phyloP scores from a whole-genome alignment of 1,140 invertebrate genomes.

The Choristoneura fumiferana region DNA sequence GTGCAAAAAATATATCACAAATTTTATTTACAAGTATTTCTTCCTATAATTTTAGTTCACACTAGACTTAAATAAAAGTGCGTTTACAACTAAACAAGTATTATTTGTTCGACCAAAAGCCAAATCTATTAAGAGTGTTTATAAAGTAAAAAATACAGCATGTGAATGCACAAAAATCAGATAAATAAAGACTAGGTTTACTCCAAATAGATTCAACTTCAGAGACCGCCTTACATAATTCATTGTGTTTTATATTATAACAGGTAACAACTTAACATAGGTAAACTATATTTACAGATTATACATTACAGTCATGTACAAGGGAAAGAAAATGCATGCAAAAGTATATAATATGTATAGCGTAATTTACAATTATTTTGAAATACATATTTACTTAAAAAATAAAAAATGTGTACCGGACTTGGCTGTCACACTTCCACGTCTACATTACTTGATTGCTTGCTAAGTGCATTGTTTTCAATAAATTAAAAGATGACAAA shows the following conservation, averaged over 20 bases:
- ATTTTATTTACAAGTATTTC: slow-evolving; percentile 15
- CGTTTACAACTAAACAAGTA: neutral
- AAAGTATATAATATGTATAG: slow-evolving; percentile 9
- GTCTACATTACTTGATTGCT: no score
- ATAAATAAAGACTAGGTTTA: slow-evolving; percentile 47
- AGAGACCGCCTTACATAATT: slow-evolving; percentile 25
- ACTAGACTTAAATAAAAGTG: slow-evolving; percentile 11
- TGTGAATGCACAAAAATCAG: slow-evolving; percentile 40
- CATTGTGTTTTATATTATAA: slow-evolving; percentile 28
- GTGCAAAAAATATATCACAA: neutral
- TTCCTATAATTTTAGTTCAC: slow-evolving; percentile 2
- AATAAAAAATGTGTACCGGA: no score
- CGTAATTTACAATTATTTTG: neutral
- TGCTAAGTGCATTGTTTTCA: no score
- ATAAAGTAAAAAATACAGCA: slow-evolving; percentile 29
- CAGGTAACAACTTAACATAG: slow-evolving; percentile 38
- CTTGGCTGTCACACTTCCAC: no score
- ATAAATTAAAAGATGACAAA: no score
- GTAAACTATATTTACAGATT: slow-evolving; percentile 52
- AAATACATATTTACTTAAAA: no score
- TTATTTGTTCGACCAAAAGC: slow-evolving; percentile 36
- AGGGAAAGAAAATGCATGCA: slow-evolving; percentile 27
- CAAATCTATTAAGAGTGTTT: slow-evolving; percentile 43
- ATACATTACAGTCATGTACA: slow-evolving; percentile 23
- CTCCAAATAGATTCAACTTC: slow-evolving; percentile 42